Evolutionary conservation across 2,888 invertebrate genomes (phyloP).

Genomic region (Metalampra italica): DNA sequence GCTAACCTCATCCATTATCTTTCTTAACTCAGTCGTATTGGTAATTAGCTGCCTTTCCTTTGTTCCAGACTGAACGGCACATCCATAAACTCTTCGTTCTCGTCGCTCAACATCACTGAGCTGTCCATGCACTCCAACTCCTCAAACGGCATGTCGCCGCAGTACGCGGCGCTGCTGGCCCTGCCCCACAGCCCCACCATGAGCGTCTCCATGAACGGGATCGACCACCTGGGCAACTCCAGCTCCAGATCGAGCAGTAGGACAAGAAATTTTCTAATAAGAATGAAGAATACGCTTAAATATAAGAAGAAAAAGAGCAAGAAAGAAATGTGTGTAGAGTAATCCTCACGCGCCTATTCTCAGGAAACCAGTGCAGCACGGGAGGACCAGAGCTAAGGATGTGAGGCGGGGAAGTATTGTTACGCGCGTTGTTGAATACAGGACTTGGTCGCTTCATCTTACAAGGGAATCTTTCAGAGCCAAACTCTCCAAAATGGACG

Average conservation of each 20-base stretch:
- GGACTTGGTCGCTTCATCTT: too few species aligned
- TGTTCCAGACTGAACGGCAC: conserved; percentile 19
- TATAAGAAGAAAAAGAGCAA: conserved; percentile 2
- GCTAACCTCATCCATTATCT: too few species aligned
- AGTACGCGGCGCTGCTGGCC: not conserved
- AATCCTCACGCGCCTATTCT: too few species aligned
- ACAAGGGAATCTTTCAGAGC: too few species aligned
- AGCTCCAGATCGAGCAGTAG: conserved; percentile 24
- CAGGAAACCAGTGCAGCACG: not conserved
- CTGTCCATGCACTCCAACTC: conserved; percentile 16
- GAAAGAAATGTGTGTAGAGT: conserved; percentile 1
- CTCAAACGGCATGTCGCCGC: not conserved
- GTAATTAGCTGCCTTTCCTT: not conserved
- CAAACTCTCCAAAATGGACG: too few species aligned
- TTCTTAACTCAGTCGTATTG: too few species aligned
- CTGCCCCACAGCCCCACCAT: conserved; percentile 19
- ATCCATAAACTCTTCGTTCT: conserved; percentile 16
- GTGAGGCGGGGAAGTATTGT: too few species aligned
- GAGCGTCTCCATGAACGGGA: conserved; percentile 27
- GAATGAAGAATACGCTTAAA: not conserved
- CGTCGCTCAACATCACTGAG: conserved; percentile 36
- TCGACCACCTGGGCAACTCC: conserved; percentile 26
- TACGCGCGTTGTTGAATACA: too few species aligned
- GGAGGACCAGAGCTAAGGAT: too few species aligned
- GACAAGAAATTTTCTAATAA: not conserved